These are phyloP conservation scores for Phenganax marumi DNA, from an alignment of 92 coral and sea anemone species.

Conservation along the genomic window DNA sequence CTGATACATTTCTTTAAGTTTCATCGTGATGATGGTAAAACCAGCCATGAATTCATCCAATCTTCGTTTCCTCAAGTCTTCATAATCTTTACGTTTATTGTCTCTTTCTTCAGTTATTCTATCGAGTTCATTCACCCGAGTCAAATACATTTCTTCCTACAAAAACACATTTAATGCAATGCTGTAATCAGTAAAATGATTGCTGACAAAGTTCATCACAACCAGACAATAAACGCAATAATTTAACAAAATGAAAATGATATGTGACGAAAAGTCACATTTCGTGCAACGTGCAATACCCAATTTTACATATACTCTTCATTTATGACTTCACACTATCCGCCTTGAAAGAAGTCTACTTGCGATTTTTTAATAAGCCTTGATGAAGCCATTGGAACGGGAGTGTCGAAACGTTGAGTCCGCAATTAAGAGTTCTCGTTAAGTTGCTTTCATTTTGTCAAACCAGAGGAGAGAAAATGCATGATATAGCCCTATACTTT, in stretches of 20 bases:
- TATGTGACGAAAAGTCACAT: background rate
- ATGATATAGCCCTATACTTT: no score
- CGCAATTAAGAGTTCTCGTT: no score
- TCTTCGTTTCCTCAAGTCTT: constrained; percentile 79
- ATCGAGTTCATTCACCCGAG: constrained; percentile 88
- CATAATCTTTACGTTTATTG: constrained; percentile 81
- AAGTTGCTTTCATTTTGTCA: no score
- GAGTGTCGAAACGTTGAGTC: no score
- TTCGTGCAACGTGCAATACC: background rate
- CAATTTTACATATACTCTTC: no score
- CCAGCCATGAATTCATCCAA: constrained; percentile 98
- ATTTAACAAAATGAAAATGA: background rate
- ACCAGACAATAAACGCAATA: background rate
- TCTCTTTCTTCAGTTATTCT: constrained; percentile 86
- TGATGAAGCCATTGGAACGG: no score
- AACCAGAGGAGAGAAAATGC: no score
- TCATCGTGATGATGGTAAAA: constrained; percentile 85
- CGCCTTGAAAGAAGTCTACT: no score
- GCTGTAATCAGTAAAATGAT: no score
- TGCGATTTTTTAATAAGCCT: no score
- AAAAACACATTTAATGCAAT: background rate
- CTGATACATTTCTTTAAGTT: constrained; percentile 98
- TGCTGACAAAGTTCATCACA: no score
- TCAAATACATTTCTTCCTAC: constrained; percentile 91
- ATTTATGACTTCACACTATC: no score